Base-by-base conservation (phyloP, 2,797 vertebrate species). In the Premnoplex brunnescens region DNA sequence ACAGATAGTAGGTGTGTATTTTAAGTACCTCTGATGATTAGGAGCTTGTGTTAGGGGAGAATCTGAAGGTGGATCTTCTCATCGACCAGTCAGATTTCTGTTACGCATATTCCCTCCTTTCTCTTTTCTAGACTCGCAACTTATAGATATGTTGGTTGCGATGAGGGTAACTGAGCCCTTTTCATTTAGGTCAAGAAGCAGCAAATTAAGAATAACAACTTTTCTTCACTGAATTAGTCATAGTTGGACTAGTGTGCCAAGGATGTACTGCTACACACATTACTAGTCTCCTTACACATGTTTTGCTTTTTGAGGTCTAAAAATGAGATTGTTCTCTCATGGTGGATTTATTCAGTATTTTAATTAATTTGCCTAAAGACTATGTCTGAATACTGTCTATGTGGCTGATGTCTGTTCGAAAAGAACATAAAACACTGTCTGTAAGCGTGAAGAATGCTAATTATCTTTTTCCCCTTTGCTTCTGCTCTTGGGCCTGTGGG, bases 291-390 rank as follows among this genome's bases (percentile, higher is more conserved):
- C 24, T 83, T 91, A 52, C 1, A 1, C 15, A 36, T 85, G 0
- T 32, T 80, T 87, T 59, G 32, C 51, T 74, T 82, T 91, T 81
- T 85, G 55, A 81, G 48, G 16, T 81, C 43, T 78, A 39, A 76
- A 88, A 86, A 34, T 62, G 11, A 67, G 52, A 43, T 56, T 71
- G 6, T 41, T 83, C 86, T 75, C 68, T 81, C n/a, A 12, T 58
- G 41, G 21, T 83, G 44, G 58, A 58, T 72, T 76, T 79, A 55
- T 88, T 91, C 83, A 43, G 26, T 87, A 36, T 73, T 94, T 91
- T 91, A 91, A 77, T 93, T 75, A 19, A 48, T 91, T 90, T 86
- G 43, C 37, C 26, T 86, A 12, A 88, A 90, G 62, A n/a, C 76
- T 36, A 0, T 71, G 34, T 88, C 49, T 89, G 76, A 68, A 39